A percentile compares a stretch with the other conserved stretches of the same genome.
Evolutionary conservation across 1,140 invertebrate genomes (phyloP).

Genomic region (Laupala kohalensis): DNA sequence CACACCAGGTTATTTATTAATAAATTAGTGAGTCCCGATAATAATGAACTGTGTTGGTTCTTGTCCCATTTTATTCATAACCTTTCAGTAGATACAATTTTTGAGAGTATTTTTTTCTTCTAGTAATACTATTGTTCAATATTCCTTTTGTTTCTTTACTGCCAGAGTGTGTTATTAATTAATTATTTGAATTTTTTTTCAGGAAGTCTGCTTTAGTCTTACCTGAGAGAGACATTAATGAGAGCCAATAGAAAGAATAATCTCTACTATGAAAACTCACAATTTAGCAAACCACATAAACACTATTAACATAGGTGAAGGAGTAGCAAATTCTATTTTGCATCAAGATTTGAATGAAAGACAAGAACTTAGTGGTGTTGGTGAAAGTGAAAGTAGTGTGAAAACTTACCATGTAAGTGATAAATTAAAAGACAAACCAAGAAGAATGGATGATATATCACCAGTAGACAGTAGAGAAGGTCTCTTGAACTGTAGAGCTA

Average conservation of each 20-base stretch:
- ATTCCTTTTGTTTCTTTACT: no score
- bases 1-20: no score
- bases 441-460: not conserved
- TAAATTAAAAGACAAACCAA: not conserved
- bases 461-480: constrained; percentile 28
- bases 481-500: constrained; percentile 45
- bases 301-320: not conserved
- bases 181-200: no score
- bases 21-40: no score
- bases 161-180: no score
- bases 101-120: no score
- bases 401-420: not conserved
- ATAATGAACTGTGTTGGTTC: no score
- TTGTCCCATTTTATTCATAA: no score
- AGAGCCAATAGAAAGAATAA: not conserved
- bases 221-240: not conserved
- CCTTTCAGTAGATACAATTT: not conserved
- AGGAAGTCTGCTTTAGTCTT: no score
- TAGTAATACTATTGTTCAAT: no score
- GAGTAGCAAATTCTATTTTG: not conserved
- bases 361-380: not conserved
- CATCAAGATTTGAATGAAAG: not conserved
- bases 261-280: not conserved
- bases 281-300: not conserved
- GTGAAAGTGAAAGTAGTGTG: not conserved